Evolutionary conservation across 2,797 vertebrate genomes (phyloP), one percentile per base, ranked within the genome.

Genomic region (Epinephelus coioides): DNA sequence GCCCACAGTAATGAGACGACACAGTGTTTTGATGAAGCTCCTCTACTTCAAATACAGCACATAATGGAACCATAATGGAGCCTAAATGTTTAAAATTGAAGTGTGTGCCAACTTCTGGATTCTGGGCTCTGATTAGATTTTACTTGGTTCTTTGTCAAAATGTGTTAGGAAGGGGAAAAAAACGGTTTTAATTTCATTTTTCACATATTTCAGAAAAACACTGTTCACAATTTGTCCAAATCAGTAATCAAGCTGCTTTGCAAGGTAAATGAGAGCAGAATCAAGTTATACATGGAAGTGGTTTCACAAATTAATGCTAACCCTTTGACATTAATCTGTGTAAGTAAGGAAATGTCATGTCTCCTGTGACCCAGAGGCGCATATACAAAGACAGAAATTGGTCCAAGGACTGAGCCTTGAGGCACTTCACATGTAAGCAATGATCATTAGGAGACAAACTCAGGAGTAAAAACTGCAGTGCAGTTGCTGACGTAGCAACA

Each of bases 371-470:
- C 51, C n/a, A 54, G 17, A 47, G n/a, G 25, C 65, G 11, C 71
- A n/a, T 65, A 56, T 49, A 44, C 12, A 47, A 25, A 49, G 5
- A 18, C 25, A 47, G 46, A 57, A 64, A 6, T 13, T 0, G n/a
- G 43, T 72, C 9, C 34, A 53, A 54, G 25, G 18, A 50, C 8
- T 40, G 19, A 55, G 27, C 47, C 30, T 64, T 75, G 56, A 70
- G 64, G 60, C 54, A 66, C 47, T 55, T 65, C 27, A 64, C 50
- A 30, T 18, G 14, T 25, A 46, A 69, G 72, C 21, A 54, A 46
- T 2, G 40, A 46, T 23, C 18, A 12, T 14, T 34, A 25, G 50
- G 19, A 50, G 50, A 63, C 57, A 69, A 38, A 47, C 23, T 4
- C 11, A 54, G 34, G 1, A 40, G 19, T 17, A 44, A 34, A 65